A percentile compares a stretch with the other conserved stretches of the same genome.
These are phyloP conservation scores for Xyrichtys novacula DNA, from an alignment of 2,797 vertebrate species.

Conservation along the genomic window DNA sequence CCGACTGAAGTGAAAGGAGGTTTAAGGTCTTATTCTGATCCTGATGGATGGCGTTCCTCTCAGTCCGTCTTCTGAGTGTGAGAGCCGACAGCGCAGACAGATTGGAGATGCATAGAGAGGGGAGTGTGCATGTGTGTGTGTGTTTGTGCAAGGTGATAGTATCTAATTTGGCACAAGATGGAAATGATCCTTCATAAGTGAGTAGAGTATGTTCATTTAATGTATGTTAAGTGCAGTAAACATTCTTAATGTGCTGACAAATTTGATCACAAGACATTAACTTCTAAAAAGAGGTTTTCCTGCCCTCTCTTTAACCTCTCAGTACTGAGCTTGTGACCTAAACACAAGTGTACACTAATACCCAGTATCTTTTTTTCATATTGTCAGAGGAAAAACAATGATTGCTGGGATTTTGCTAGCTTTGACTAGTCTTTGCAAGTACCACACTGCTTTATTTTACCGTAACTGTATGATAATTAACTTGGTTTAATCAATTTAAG, in stretches of 20 bases:
- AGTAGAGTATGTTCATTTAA: conserved; percentile 40
- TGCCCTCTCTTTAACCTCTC: not conserved
- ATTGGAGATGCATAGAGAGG: conserved; percentile 24
- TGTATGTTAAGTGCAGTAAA: conserved; percentile 26
- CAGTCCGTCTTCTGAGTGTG: conserved; percentile 51
- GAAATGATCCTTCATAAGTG: conserved; percentile 30
- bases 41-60: conserved; percentile 72
- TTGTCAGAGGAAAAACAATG: not conserved
- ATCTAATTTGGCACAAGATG: conserved; percentile 50
- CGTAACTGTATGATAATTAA: too few species aligned
- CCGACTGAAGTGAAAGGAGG: conserved; percentile 73
- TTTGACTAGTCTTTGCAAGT: not conserved
- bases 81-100: conserved; percentile 28
- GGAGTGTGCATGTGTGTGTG: conserved; percentile 1
- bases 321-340: not conserved
- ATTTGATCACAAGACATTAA: conserved; percentile 6
- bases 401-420: not conserved
- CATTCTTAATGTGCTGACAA: conserved; percentile 8
- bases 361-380: not conserved
- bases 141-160: conserved; percentile 12
- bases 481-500: too few species aligned
- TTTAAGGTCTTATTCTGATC: conserved; percentile 80
- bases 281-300: not conserved
- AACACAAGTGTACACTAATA: not conserved
- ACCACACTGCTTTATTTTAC: not conserved